A percentile compares a stretch with the other conserved stretches of the same genome.
phyloP scores from a whole-genome alignment of 2,888 invertebrate genomes.

The Danaus chrysippus region DNA sequence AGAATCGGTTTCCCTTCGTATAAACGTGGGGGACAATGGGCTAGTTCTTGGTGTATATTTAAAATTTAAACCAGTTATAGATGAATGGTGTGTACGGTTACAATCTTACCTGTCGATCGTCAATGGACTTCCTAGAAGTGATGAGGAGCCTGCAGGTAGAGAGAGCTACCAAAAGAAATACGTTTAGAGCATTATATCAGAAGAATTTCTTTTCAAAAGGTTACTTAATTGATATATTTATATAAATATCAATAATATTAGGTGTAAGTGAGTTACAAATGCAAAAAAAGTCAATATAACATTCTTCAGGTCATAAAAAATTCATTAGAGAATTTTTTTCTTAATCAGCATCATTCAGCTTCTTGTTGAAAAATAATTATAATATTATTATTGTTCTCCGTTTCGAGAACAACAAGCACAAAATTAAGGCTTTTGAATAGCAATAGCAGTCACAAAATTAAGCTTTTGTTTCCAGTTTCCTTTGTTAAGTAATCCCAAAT shows the following conservation, averaged over 20 bases:
- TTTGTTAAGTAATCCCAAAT: slow-evolving; percentile 22
- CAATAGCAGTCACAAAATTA: not conserved
- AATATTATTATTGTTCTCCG: not conserved
- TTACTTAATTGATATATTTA: too few relatives aligned
- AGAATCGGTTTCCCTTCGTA: slow-evolving; percentile 48
- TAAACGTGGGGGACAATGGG: slow-evolving; percentile 24
- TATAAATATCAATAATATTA: too few relatives aligned
- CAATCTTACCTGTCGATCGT: slow-evolving; percentile 32
- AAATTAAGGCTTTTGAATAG: slow-evolving; percentile 29
- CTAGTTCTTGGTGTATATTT: slow-evolving; percentile 23
- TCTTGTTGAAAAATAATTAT: too few relatives aligned
- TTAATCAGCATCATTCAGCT: too few relatives aligned
- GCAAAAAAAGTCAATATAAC: too few relatives aligned
- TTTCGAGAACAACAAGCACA: slow-evolving; percentile 21
- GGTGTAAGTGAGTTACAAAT: too few relatives aligned
- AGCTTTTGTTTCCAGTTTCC: slow-evolving; percentile 30
- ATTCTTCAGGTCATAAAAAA: too few relatives aligned
- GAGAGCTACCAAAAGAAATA: slow-evolving; percentile 6
- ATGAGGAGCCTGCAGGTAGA: slow-evolving; percentile 20
- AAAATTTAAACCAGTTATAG: slow-evolving; percentile 32
- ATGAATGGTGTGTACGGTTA: slow-evolving; percentile 29
- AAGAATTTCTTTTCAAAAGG: too few relatives aligned
- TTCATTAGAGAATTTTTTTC: too few relatives aligned
- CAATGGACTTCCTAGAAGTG: slow-evolving; percentile 37
- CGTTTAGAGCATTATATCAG: too few relatives aligned